Evolutionary conservation across 92 coral and sea anemone species (phyloP), one percentile per base, ranked within the genome.

Genomic region (Epizoanthus fatuus): DNA sequence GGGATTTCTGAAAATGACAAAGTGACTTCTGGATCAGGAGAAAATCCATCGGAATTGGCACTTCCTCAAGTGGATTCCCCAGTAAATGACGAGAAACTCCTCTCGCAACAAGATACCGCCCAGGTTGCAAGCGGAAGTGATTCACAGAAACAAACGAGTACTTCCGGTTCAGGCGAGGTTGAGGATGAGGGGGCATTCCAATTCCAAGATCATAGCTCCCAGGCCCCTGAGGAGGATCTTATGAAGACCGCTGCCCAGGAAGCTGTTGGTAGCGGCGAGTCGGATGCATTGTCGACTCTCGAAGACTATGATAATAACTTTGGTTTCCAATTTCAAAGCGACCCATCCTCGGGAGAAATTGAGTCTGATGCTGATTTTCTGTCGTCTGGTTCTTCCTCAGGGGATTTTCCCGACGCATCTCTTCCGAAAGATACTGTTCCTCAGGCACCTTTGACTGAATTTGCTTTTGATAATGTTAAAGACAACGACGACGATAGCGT

Each of bases 331-430:
- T 76, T 76, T 40, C 81, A 77, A 6, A 69, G 82, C 5, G 57
- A 77, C 22, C 6, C 12, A 17, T 8, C 19, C 22, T 77, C 82
- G 4, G 82, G 82, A 11, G 82, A 77, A 60, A 77, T 53, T 5
- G 82, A 77, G 19, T 53, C 82, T 7, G 82, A 77, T 77, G 82
- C 71, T 13, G 82, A 77, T 53, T 77, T 77, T 40, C 49, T 77
- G 14, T 77, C 82, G 6, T 60, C 82, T 8, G 56, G 69, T 3
- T 44, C 70, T 15, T 13, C 68, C 1, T 77, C 82, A 5, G 82
- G 70, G 1, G 45, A 77, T 22, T 62, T 77, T 42, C 82, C 57
- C 11, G 82, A 35, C 8, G 71, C 71, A 40, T 11, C 71, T 6
- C 25, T 77, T n/a, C 70, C 71, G 2, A 77, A 47, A 56, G 58